Evolutionary conservation across 2,888 invertebrate genomes (phyloP), one percentile per base, ranked within the genome.

Genomic region (Lathronympha strigana): DNA sequence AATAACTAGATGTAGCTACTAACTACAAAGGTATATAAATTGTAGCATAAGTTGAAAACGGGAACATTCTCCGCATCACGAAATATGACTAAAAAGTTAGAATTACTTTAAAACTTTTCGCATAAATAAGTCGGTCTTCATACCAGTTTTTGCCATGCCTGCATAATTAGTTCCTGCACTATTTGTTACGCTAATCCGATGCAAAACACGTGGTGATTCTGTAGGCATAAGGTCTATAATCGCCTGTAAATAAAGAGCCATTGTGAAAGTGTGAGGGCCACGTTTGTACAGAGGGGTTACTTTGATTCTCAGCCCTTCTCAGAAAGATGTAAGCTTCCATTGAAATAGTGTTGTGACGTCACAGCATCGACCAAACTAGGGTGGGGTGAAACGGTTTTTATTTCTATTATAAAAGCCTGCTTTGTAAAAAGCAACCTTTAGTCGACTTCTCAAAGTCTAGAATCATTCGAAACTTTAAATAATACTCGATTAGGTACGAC

Each of bases 301-400:
- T 58, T 43, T 40, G 40, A 50, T 43, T 58, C 64, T 23, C 60
- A 47, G 60, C 64, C 64, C 60, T 64, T 64, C 60, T 64, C 43
- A 64, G 60, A 64, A 64, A 47, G 64, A 53, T 51, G 45, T 64
- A 36, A 43, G 62, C 62, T 54, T 51, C 58, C 51, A 64, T 64
- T 64, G 43, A 64, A 58, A 53, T 53, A 45, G 45, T 21, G 45
- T 13, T 21, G 51, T 64, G 64, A 60, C 64, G 60, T 64, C 64
- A 58, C 43, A 58, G 43, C 33, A 38, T 49, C 57, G 33, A 33
- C 51, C 51, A 25, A 17, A 43, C 45, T 58, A 47, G 60, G 60
- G 64, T 58, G 50, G 47, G 25, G 38, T 53, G 45, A 60, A 64
- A 45, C 45, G 53, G 51, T 64, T 64, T 64, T 62, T 58, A 57